Conservation (phyloP, 2,113 vertebrate species). For the Corydoras sp. region DNA sequence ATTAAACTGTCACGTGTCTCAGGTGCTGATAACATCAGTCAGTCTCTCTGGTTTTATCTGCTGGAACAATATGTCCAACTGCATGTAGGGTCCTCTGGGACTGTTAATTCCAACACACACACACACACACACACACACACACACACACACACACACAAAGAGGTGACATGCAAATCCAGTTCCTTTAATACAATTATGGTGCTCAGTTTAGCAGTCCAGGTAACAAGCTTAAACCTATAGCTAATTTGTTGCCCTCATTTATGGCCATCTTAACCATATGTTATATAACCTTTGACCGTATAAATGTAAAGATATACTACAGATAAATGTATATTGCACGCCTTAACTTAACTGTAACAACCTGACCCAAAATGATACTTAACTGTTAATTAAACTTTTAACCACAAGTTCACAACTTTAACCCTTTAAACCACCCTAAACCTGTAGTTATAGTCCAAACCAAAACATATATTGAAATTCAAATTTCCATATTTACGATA, state of each 20-base stretch:
- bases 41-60: neutral
- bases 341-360: too few species aligned
- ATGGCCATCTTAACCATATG: neutral
- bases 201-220: slow-evolving; percentile 13
- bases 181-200: slow-evolving; percentile 15
- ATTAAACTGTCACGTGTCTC: neutral
- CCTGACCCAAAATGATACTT: too few species aligned
- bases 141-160: neutral
- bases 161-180: slow-evolving; percentile 1
- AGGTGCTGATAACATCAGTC: neutral
- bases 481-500: neutral
- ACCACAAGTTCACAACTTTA: too few species aligned
- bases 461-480: neutral
- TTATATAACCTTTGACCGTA: slow-evolving; percentile 7
- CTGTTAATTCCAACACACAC: neutral
- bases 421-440: too few species aligned
- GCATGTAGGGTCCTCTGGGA: neutral
- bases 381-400: too few species aligned
- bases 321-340: too few species aligned
- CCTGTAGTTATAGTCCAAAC: too few species aligned
- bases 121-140: slow-evolving; percentile 13
- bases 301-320: too few species aligned
- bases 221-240: slow-evolving; percentile 19
- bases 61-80: neutral
- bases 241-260: neutral